Evolutionary conservation across 2,888 invertebrate genomes (phyloP).

Genomic region (Dicyrtoma fusca): DNA sequence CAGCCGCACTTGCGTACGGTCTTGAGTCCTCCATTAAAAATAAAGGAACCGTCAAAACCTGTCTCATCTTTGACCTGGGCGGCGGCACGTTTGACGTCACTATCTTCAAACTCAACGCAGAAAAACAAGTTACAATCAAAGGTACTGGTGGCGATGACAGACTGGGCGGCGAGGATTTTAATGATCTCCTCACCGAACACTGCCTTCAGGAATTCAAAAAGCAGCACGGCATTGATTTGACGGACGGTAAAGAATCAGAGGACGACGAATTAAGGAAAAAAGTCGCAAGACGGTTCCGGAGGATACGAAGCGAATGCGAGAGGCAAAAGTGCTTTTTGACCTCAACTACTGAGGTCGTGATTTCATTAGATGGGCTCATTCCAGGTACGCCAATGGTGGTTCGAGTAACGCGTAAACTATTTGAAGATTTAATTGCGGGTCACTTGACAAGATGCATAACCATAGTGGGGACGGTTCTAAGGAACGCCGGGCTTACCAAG

Average conservation of each 20-base stretch:
- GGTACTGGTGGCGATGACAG: conserved; percentile 78
- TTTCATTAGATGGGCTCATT: conserved; percentile 68
- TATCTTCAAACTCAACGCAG: conserved; percentile 53
- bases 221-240: conserved; percentile 75
- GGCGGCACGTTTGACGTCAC: too few relatives aligned
- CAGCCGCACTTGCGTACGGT: too few relatives aligned
- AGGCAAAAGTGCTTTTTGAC: conserved; percentile 76
- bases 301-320: conserved; percentile 76
- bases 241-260: too few relatives aligned
- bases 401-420: conserved; percentile 75
- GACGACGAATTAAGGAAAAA: conserved; percentile 70
- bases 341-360: conserved; percentile 73
- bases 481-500: too few relatives aligned
- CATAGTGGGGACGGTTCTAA: too few relatives aligned
- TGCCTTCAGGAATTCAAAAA: too few relatives aligned
- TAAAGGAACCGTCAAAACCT: too few relatives aligned
- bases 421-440: too few relatives aligned
- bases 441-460: conserved; percentile 77
- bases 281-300: conserved; percentile 69
- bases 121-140: conserved; percentile 69
- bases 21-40: too few relatives aligned
- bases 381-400: conserved; percentile 77
- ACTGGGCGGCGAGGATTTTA: conserved; percentile 72
- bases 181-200: too few relatives aligned
- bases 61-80: too few relatives aligned